Base-by-base conservation (phyloP, 2,113 vertebrate genomes). In the Peromyscus maniculatus region DNA sequence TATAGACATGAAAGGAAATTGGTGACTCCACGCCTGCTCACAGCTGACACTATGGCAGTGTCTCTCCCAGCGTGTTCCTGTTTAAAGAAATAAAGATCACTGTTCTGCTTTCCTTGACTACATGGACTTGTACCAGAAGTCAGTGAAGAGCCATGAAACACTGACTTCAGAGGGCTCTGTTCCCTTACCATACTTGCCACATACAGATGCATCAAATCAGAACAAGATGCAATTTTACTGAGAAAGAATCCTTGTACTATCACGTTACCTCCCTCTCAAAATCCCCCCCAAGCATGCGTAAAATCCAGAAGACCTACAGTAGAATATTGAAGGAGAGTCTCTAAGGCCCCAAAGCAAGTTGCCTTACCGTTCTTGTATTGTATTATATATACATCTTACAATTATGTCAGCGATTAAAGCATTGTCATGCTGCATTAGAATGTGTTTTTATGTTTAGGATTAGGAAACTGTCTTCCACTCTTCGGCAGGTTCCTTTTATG, bases 361-460 rank as follows among this genome's bases (percentile, higher is more conserved):
- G 72, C 79, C 36, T 97, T 98, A 95, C 97, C 75, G 77, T 86
- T 64, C 94, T 72, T 93, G 91, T 95, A 91, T 98, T 69, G 64
- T 97, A 72, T 95, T 24, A 95, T 98, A 87, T 91, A 96, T 97
- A 97, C 94, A 97, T 97, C 96, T 95, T 97, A 95, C 96, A 98
- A 7, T 98, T 96, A 52, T 97, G 98, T 97, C 97, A 97, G 93
- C 87, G 95, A 98, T 98, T 98, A 98, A 98, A 98, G 96, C 97
- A 88, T 97, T 97, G 96, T 97, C 97, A 98, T 98, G 98, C 97
- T 95, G 62, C 94, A 98, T 98, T 98, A 98, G 91, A 97, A 98
- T 97, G 96, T 59, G 93, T 97, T 98, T 98, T 98, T 98, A 98
- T 98, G 98, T 98, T 98, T 98, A 97, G 97, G 97, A 98, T 99